These are phyloP conservation scores for Anguilla megastoma DNA, from an alignment of 2,797 vertebrate genomes.

Conservation along the genomic window DNA sequence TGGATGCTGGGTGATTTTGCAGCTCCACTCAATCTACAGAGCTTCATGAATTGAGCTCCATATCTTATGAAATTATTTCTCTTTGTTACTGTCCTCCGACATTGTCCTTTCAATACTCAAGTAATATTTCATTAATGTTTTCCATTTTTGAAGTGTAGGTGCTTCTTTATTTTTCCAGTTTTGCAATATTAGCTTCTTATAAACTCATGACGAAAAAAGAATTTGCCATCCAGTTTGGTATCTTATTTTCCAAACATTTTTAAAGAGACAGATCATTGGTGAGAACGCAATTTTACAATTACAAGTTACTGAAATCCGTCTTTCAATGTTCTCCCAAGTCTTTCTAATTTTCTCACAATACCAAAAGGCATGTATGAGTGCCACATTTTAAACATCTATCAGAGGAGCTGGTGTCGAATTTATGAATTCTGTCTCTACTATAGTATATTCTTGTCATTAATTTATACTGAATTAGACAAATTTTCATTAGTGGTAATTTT, in stretches of 20 bases:
- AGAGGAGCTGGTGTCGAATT: not conserved
- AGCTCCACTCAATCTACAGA: too few relatives aligned
- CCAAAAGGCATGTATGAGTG: not conserved
- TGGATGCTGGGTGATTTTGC: too few relatives aligned
- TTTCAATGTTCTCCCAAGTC: not conserved
- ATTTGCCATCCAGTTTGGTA: not conserved
- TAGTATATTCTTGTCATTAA: constrained; percentile 20
- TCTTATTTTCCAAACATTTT: not conserved
- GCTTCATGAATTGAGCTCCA: too few relatives aligned
- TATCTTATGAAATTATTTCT: too few relatives aligned
- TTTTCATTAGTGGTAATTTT: constrained; percentile 22
- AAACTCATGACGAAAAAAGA: too few relatives aligned
- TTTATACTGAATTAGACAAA: constrained; percentile 9
- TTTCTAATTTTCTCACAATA: not conserved
- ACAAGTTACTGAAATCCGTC: not conserved
- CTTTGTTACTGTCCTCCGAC: too few relatives aligned
- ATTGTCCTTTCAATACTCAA: too few relatives aligned
- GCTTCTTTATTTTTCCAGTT: too few relatives aligned
- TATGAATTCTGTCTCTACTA: constrained; percentile 15
- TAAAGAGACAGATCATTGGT: constrained; percentile 3
- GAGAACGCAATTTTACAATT: not conserved
- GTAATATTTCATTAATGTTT: too few relatives aligned
- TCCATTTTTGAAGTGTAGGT: too few relatives aligned
- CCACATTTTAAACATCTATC: not conserved
- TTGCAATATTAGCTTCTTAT: too few relatives aligned